A percentile compares a stretch with the other conserved stretches of the same genome.
phyloP scores from a whole-genome alignment of 2,797 vertebrate species.

The Semaprochilodus insignis region DNA sequence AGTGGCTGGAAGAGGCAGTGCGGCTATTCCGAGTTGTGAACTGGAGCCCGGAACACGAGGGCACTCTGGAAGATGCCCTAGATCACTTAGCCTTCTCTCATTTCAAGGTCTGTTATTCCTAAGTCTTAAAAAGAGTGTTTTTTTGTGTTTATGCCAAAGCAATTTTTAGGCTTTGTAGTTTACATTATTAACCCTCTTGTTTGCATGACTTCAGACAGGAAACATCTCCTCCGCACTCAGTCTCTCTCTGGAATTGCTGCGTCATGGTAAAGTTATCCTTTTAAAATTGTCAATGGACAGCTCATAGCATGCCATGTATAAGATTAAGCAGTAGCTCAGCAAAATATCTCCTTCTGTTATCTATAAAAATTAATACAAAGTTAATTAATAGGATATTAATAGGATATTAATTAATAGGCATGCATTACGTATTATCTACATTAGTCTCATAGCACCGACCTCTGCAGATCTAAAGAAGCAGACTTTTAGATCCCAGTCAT shows the following conservation, averaged over 20 bases:
- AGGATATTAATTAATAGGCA: too few species aligned
- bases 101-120: slow-evolving; percentile 82
- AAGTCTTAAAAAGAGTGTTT: background rate
- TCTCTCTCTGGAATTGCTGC: slow-evolving; percentile 90
- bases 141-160: background rate
- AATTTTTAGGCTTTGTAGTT: background rate
- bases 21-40: slow-evolving; percentile 83
- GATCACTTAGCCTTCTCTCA: slow-evolving; percentile 94
- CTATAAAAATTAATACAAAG: too few species aligned
- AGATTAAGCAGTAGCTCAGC: background rate
- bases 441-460: too few species aligned
- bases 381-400: too few species aligned
- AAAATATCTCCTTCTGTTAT: too few species aligned
- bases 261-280: slow-evolving; percentile 79
- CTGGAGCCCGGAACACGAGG: slow-evolving; percentile 87
- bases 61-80: slow-evolving; percentile 88
- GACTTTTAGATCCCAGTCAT: too few species aligned
- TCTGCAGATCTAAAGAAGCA: too few species aligned
- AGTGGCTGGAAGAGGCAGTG: slow-evolving; percentile 92
- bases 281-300: slow-evolving; percentile 16
- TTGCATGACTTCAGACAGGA: slow-evolving; percentile 83
- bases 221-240: slow-evolving; percentile 88
- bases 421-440: too few species aligned
- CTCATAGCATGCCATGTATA: background rate
- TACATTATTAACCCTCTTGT: slow-evolving; percentile 30